Evolutionary conservation across 2,888 invertebrate species (phyloP).

Genomic region (Eristalinus aeneus): DNA sequence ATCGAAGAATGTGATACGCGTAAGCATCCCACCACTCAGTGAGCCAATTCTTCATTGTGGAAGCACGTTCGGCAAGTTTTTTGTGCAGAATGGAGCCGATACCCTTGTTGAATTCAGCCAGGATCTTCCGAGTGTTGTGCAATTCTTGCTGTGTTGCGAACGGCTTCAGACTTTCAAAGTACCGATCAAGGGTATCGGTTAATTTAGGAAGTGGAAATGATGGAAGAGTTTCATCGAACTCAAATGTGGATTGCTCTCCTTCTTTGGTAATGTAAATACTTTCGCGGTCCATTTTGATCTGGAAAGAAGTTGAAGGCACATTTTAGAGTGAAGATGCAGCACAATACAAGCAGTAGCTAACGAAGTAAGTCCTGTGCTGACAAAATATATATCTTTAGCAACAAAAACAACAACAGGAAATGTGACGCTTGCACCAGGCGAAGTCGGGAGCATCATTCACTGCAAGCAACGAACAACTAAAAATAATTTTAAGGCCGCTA

Average conservation of each 20-base stretch:
- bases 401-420: no score
- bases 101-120: constrained; percentile 81
- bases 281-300: constrained; percentile 76
- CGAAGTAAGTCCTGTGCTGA: no score
- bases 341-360: no score
- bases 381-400: no score
- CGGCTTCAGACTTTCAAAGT: constrained; percentile 82
- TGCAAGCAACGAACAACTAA: no score
- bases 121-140: constrained; percentile 79
- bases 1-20: constrained; percentile 82
- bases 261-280: constrained; percentile 76
- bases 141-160: constrained; percentile 81
- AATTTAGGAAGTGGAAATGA: constrained; percentile 82
- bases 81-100: constrained; percentile 81
- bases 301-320: background rate
- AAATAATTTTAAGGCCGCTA: no score
- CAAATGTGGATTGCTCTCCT: constrained; percentile 80
- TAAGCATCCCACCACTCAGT: constrained; percentile 83
- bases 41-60: constrained; percentile 82
- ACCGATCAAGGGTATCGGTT: constrained; percentile 82
- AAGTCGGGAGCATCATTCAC: no score
- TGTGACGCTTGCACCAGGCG: no score
- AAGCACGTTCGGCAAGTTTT: constrained; percentile 80
- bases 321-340: no score
- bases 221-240: constrained; percentile 82